Evolutionary conservation across 2,113 vertebrate species (phyloP).

Genomic region (Hemicordylus capensis): DNA sequence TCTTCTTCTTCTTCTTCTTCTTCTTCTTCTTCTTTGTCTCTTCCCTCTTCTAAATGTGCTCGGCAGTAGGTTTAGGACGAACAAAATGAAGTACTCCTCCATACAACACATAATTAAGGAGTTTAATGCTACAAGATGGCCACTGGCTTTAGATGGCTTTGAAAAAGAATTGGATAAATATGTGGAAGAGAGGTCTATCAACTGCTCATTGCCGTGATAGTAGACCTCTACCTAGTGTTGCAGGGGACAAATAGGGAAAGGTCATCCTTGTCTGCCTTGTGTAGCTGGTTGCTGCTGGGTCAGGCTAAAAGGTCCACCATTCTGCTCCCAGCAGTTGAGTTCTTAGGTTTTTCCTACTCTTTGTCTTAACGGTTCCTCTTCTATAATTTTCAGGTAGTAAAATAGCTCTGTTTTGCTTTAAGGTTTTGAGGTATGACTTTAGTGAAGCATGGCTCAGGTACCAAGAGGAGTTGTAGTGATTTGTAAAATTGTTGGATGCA

Average conservation of each 20-base stretch:
- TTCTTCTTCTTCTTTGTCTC: neutral
- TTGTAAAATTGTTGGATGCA: no score
- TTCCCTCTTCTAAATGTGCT: constrained; percentile 5
- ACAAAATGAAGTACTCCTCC: neutral
- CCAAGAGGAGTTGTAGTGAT: no score
- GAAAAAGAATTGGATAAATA: neutral
- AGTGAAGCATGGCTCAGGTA: no score
- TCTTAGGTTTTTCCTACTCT: no score
- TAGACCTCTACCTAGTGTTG: neutral
- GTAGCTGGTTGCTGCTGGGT: neutral
- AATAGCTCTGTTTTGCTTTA: no score
- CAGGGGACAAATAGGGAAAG: neutral
- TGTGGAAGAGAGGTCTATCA: neutral
- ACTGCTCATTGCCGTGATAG: neutral
- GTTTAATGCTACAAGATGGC: neutral
- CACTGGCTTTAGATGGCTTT: neutral
- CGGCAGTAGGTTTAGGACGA: neutral
- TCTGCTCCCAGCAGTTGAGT: no score
- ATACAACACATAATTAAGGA: neutral
- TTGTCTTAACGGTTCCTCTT: no score
- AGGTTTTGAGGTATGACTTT: no score
- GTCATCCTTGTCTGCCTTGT: neutral
- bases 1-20: constrained; percentile 5
- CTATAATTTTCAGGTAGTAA: no score
- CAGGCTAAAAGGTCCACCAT: no score